phyloP scores from a whole-genome alignment of 2,113 vertebrate species.

The zebrafish (Danio rerio) region GRCz12tu NC_133199.1:23645001-23645500 shows the following conservation, averaged over 20 bases:
- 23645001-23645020: conserved; percentile 63
- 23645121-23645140: conserved; percentile 29
- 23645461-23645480: too few species aligned
- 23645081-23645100: conserved; percentile 61
- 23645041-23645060: conserved; percentile 58
- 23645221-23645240: conserved; percentile 29
- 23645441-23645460: too few species aligned
- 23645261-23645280: background rate
- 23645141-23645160: conserved; percentile 62
- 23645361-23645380: background rate
- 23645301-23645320: background rate
- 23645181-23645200: conserved; percentile 31
- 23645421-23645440: too few species aligned
- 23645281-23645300: background rate
- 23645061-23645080: conserved; percentile 57
- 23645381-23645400: background rate
- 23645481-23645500: too few species aligned
- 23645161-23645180: conserved; percentile 15
- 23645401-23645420: background rate
- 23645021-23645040: conserved; percentile 40
- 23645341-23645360: background rate
- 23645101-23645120: conserved; percentile 56
- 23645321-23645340: background rate
- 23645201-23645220: conserved; percentile 25
- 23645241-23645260: conserved; percentile 9